Conservation (phyloP, 2,113 vertebrate species). For the Menura novaehollandiae region DNA sequence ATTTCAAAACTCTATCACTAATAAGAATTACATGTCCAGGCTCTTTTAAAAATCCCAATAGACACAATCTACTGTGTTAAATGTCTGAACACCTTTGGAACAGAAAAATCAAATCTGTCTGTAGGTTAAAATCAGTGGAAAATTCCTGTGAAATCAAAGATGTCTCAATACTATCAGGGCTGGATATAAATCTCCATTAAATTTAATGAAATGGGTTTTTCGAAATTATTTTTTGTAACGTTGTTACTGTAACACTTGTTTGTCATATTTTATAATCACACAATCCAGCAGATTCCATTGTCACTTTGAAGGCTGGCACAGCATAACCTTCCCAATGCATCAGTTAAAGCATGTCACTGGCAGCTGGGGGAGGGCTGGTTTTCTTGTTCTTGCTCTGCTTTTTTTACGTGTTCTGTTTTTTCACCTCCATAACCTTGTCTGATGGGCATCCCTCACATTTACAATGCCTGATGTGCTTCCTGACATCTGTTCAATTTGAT, state of each 20-base stretch:
- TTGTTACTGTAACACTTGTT: background rate
- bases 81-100: background rate
- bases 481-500: slow-evolving; percentile 67
- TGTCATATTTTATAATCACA: background rate
- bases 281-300: background rate
- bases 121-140: background rate
- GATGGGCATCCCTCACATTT: slow-evolving; percentile 57
- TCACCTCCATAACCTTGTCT: slow-evolving; percentile 60
- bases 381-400: slow-evolving; percentile 1
- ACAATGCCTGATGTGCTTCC: slow-evolving; percentile 61
- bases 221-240: background rate
- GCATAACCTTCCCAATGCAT: background rate
- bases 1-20: background rate
- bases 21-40: background rate
- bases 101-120: background rate
- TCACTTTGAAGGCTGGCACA: background rate
- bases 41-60: background rate
- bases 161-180: background rate
- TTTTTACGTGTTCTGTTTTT: slow-evolving; percentile 28
- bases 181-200: background rate
- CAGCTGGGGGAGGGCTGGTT: background rate
- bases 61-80: background rate
- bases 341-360: background rate
- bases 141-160: background rate
- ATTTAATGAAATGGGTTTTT: background rate